Base-by-base conservation (phyloP, 2,113 vertebrate species). In the Elephantulus edwardii region DNA sequence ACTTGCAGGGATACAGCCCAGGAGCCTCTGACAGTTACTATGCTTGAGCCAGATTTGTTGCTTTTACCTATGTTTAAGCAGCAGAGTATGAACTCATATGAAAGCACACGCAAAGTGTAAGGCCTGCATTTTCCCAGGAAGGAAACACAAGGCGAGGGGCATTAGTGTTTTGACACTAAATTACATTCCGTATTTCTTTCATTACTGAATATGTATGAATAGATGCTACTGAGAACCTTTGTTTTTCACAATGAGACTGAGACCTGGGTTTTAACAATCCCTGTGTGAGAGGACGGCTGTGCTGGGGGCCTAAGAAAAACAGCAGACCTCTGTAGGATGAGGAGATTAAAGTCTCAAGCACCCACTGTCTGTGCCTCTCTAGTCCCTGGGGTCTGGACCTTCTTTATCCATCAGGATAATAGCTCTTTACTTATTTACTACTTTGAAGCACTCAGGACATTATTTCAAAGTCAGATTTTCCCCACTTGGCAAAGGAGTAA, bases 391-490 rank as follows among this genome's bases (percentile, higher is more conserved):
- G 77, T 88, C 62, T 40, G 78, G 24, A 52, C 46, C 50, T 30
- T 58, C 84, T 83, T 68, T 30, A 35, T 78, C 78, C 52, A 56
- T 52, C 52, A 50, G 20, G 66, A 24, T 35, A 46, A n/a, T 46
- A 74, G 42, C 9, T 80, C 46, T 76, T 76, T 19, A 20, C 82
- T 62, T 89, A 74, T 58, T 84, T 56, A 70, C 89, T 86, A 1
- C 70, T 76, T 76, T 44, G 52, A 95, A 86, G 35, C 76, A 64
- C 68, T 86, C 54, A 64, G 83, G 46, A 44, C 60, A 46, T 81
- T 86, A 54, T 93, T 93, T 90, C 92, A 92, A 92, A 94, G 81
- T 56, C 77, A 84, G 68, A 77, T 79, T 91, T 89, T 94, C 42
- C 81, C 60, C 84, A 89, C 89, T 93, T 95, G 91, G 85, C 89